Base-by-base conservation (phyloP, 2,888 invertebrate genomes). In the Drosophila infuscata region DNA sequence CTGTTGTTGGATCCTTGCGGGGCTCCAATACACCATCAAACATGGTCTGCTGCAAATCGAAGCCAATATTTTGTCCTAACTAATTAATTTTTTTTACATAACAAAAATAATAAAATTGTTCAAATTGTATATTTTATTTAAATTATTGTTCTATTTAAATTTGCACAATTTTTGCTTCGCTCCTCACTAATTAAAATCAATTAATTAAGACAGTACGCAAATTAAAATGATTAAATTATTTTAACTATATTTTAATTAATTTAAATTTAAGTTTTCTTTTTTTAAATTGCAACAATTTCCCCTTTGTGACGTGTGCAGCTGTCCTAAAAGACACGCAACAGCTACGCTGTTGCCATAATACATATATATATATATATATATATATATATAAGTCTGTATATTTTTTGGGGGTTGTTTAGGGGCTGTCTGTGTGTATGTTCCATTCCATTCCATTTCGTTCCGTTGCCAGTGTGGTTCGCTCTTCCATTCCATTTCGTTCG, bases 241-340 rank as follows among this genome's bases (percentile, higher is more conserved):
- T 8, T 46, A 15, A 15, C 4, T 25, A 17, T 12, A 32, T 32
- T 25, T 25, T 11, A 36, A 9, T 5, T 9, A 20, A 3, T 36
- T 2, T 2, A 9, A 33, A 25, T 56, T 38, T 30, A 41, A 54
- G 35, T 20, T 1, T 29, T 29, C 29, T n/a, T 33, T 0, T 3
- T 0, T 15, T 3, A 54, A 67, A 30, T 41, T 53, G 41, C 5
- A 32, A 43, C 35, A 29, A 57, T 51, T 69, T 63, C 64, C 43
- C 54, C 12, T 73, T 76, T 59, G 9, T 33, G 33, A 65, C 75
- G 77, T 65, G 15, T 67, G 43, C 56, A 76, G 59, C 54, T 59
- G 74, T 56, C 84, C 61, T 7, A 64, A 46, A 82, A 56, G 76
- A 87, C 84, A 78, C 81, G 89, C 88, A 89, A 82, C 85, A 87